phyloP scores from a whole-genome alignment of 2,797 vertebrate species.

The Leontopithecus rosalia region DNA sequence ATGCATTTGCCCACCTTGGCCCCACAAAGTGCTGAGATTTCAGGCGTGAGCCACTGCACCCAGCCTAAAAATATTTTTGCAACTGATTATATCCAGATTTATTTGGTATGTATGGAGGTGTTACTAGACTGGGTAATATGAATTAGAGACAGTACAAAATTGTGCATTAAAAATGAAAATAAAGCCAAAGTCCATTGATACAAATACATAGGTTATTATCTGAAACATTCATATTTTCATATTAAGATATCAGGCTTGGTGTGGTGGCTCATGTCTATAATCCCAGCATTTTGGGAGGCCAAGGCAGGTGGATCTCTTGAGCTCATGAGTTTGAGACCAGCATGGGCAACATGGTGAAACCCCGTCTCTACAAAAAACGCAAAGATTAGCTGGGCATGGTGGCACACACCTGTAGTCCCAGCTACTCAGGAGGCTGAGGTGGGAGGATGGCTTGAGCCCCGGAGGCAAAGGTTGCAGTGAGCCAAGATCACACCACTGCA shows the following conservation, averaged over 20 bases:
- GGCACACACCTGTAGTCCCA: not conserved
- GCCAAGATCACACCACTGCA: not conserved
- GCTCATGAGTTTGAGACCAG: not conserved
- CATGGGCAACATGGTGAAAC: not conserved
- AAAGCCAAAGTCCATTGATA: slow-evolving; percentile 30
- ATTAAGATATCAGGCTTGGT: slow-evolving; percentile 12
- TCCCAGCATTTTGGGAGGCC: not conserved
- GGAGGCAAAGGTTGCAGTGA: not conserved
- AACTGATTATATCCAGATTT: not conserved
- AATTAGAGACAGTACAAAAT: not conserved
- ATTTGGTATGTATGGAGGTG: not conserved
- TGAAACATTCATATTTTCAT: not conserved
- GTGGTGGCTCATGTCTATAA: not conserved
- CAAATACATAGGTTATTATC: slow-evolving; percentile 9
- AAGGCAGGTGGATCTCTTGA: not conserved
- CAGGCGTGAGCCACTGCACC: too few relatives aligned
- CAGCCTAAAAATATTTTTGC: not conserved
- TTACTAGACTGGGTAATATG: not conserved
- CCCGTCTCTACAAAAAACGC: not conserved
- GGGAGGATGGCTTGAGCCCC: not conserved
- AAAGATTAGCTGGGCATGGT: not conserved
- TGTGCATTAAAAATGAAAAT: slow-evolving; percentile 4
- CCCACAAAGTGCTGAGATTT: too few relatives aligned
- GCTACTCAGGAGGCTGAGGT: not conserved
- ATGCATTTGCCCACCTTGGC: too few relatives aligned